Evolutionary conservation across 2,888 invertebrate species (phyloP).

Genomic region (Philereme vetulata): DNA sequence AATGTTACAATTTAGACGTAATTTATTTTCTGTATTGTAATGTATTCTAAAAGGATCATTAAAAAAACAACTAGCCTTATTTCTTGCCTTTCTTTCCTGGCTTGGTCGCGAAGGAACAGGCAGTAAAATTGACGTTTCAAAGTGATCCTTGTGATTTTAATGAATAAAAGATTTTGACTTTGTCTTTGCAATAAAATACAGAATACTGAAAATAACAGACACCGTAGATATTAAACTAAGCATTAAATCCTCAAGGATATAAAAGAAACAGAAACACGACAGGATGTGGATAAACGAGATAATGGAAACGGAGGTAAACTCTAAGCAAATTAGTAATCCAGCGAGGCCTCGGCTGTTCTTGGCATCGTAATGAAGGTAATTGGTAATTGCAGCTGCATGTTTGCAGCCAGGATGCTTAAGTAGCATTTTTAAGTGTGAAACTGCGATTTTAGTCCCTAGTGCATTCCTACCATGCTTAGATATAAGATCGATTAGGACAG

Average conservation of each 20-base stretch:
- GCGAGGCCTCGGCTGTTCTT: constrained; percentile 28
- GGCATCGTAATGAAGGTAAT: constrained; percentile 37
- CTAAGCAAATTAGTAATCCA: constrained; percentile 35
- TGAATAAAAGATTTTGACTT: too few relatives aligned
- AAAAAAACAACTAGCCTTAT: too few relatives aligned
- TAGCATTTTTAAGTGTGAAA: constrained; percentile 5
- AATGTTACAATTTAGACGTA: too few relatives aligned
- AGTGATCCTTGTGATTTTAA: too few relatives aligned
- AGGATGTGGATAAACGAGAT: constrained; percentile 29
- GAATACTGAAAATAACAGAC: too few relatives aligned
- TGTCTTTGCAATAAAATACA: too few relatives aligned
- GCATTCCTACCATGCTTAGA: background rate
- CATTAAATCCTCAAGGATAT: constrained; percentile 4
- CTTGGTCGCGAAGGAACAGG: too few relatives aligned
- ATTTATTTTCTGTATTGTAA: too few relatives aligned
- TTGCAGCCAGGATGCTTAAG: constrained; percentile 26
- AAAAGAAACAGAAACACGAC: constrained; percentile 13
- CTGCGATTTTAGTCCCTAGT: background rate
- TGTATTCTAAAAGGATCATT: too few relatives aligned
- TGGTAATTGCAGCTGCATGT: constrained; percentile 34
- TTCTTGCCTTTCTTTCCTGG: too few relatives aligned
- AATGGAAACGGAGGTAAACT: constrained; percentile 31
- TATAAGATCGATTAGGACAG: too few relatives aligned
- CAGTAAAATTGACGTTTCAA: too few relatives aligned
- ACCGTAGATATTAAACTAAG: background rate